Base-by-base conservation (phyloP, 2,797 vertebrate genomes). In the Peromyscus eremicus region DNA sequence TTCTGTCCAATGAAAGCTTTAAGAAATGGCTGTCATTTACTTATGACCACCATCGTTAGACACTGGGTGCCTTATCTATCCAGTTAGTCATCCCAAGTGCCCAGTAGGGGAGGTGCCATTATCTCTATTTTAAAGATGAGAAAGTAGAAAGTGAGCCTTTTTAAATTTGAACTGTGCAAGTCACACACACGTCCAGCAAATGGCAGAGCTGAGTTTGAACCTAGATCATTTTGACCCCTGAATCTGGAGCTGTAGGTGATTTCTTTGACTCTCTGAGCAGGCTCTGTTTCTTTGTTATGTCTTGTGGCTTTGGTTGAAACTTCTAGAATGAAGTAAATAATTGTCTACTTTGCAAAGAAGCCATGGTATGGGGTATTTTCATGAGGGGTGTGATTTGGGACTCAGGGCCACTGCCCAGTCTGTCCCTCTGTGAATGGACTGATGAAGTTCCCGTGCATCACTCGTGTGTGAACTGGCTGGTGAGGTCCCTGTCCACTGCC, bases 1-100 rank as follows among this genome's bases (percentile, higher is more conserved):
- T 97, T 84, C 46, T 89, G 16, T 60, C 66, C 57, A 43, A 16
- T 68, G 57, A 43, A 57, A 40, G 29, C 82, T 32, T 79, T 92
- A 91, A 85, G 49, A 84, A 93, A 66, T 34, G 75, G 68, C 68
- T 87, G 66, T 71, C 81, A 60, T 57, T 70, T 89, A 25, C 40
- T 80, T 40, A 55, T 79, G n/a, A 23, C 37, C 27, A n/a, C 25
- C 52, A 17, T 40, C n/a, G 55, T 37, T 80, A 29, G 76, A 60
- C 13, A 29, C 60, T 32, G 32, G 75, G 40, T 55, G 27, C 75
- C 21, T 5, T 10, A 9, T 13, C 3, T 80, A 23, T 66, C 40
- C 4, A 46, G 64, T 37, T 83, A 87, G 46, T 71, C 21, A 23
- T 77, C n/a, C 60, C 21, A 66, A 90, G 81, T 86, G 37, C 27